Base-by-base conservation (phyloP, 2,888 invertebrate genomes). In the Sinotaia quadrata region DNA sequence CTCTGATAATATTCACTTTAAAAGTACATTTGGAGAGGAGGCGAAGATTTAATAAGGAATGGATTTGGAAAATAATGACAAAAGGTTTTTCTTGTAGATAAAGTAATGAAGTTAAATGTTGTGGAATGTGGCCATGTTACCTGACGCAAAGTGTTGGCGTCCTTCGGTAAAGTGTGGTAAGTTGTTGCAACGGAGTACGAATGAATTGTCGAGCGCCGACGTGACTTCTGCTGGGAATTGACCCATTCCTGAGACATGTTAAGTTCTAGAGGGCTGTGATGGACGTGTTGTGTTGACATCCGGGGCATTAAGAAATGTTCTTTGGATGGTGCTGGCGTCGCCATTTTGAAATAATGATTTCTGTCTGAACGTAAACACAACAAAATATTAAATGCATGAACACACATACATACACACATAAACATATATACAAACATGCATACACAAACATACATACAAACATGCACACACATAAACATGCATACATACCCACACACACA, bases 131-230 rank as follows among this genome's bases (percentile, higher is more conserved):
- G n/a, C n/a, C n/a, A 18, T 24, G 56, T 41, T 34, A 65, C 65
- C 65, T 65, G 56, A 21, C 47, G 12, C 12, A 54, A 44, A 5
- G 65, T 65, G 24, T 44, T 27, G 2, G 65, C 65, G 10, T 56
- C 56, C 10, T 65, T 65, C 18, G 65, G 65, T 33, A 65, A 31
- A 15, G 65, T 65, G 54, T 65, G 65, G 56, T 65, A 65, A 33
- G 56, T 56, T 33, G 56, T 56, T 24, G 71, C 68, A 5, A 73
- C 51, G 12, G 66, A 71, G 68, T 71, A 71, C 24, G 71, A 71
- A 21, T 73, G 73, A 47, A 71, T 71, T 62, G 84, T 83, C 61
- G 82, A 81, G 21, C 82, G 74, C n/a, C 82, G 76, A 21, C 81
- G 73, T 18, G 75, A 76, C 52, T 79, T 78, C 51, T 77, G 63